phyloP scores from a whole-genome alignment of 2,888 invertebrate species.

The Limnephilus lunatus region DNA sequence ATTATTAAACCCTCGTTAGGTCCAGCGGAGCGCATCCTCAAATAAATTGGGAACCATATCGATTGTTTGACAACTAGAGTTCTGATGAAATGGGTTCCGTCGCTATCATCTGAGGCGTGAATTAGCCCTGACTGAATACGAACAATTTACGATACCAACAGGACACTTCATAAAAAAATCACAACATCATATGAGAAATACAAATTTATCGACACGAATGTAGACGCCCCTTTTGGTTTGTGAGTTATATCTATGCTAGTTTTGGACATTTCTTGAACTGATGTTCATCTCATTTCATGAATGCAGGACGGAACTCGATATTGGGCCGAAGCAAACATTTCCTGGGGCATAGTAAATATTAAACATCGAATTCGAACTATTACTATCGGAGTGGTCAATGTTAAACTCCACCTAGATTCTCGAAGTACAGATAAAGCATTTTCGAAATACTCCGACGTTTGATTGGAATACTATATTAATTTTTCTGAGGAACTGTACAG shows the following conservation, averaged over 20 bases:
- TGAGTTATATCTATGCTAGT: neutral
- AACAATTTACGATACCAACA: neutral
- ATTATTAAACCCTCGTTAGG: neutral
- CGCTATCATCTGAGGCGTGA: slow-evolving; percentile 20
- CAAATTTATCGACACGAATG: neutral
- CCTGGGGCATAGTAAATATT: slow-evolving; percentile 6
- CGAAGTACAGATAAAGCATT: neutral
- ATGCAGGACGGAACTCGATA: slow-evolving; percentile 25
- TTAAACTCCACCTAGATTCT: neutral
- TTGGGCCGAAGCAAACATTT: slow-evolving; percentile 34
- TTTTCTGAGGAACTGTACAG: neutral
- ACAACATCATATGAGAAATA: neutral
- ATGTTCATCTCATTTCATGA: neutral
- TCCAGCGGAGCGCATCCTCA: neutral
- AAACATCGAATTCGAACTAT: slow-evolving; percentile 30
- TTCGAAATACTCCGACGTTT: neutral
- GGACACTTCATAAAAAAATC: neutral
- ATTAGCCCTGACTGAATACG: neutral
- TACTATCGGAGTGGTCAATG: slow-evolving; percentile 15
- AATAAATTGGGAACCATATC: slow-evolving; percentile 13
- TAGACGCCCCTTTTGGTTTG: neutral
- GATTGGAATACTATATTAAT: neutral
- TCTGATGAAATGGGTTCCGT: slow-evolving; percentile 16
- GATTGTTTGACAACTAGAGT: slow-evolving; percentile 44
- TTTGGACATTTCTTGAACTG: neutral